Base-by-base conservation (phyloP, 2,113 vertebrate species). In the Trogon surrucura region DNA sequence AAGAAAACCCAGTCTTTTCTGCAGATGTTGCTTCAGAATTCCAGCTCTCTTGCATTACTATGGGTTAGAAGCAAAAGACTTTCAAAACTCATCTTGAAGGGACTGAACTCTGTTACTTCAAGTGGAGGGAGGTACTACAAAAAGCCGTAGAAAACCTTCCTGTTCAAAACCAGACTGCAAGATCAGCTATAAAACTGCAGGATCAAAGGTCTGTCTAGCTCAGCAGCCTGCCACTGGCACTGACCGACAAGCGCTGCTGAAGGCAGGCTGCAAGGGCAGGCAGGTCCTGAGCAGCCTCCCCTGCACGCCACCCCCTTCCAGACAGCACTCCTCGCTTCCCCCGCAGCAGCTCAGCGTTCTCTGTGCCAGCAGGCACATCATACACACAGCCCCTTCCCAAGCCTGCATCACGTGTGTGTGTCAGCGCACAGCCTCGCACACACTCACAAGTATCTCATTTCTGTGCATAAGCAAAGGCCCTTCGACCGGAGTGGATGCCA, bases 131-230 rank as follows among this genome's bases (percentile, higher is more conserved):
- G 25, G 13, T 9, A 78, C 7, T 9, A 78, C 7, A 62, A 38
- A 88, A 86, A 61, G 14, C 50, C 57, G 44, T 16, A 50, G 75
- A 56, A 83, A 86, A 2, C 53, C 69, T 80, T 70, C 32, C 89
- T 69, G 53, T 72, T 92, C 71, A 64, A 90, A 54, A 88, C 19
- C 32, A 92, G 82, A 74, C 70, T 88, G 94, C 94, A 64, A 72
- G 61, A 56, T 85, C 82, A 93, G 85, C 91, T 89, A 11, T 74
- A 79, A 84, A 58, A 51, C 16, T 32, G 41, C 54, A 71, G 65
- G 70, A 71, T 88, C 91, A 89, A 91, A 87, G 85, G 85, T 62
- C 71, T 93, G 65, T 58, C 81, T 71, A 71, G 78, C 82, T 94
- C 94, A 89, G 82, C 85, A 88, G 44, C 74, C 78, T 82, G 57